Conservation (phyloP, 2,113 vertebrate genomes). For the Ramphastos sulfuratus region DNA sequence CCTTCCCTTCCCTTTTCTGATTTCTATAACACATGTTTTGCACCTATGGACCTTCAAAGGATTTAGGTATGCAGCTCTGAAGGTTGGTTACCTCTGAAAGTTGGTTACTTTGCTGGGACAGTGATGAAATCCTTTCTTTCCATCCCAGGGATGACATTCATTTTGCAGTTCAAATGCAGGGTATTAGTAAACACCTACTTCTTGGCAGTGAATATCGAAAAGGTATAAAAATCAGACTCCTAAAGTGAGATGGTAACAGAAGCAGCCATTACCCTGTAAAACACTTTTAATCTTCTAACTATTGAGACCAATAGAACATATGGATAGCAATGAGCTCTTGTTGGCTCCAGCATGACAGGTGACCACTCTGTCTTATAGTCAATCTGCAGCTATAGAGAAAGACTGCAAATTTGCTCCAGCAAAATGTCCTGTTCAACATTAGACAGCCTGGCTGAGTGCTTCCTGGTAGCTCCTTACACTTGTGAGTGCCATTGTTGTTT, state of each 20-base stretch:
- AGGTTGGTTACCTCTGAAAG: neutral
- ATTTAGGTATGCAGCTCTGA: neutral
- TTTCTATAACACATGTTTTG: neutral
- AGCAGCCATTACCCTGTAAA: neutral
- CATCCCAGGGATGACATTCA: neutral
- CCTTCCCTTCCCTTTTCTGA: neutral
- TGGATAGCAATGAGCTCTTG: neutral
- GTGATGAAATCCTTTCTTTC: neutral
- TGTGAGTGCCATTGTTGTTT: neutral
- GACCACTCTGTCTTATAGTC: neutral
- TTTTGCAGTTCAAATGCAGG: neutral
- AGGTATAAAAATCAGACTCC: neutral
- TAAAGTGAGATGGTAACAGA: neutral
- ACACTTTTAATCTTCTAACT: neutral
- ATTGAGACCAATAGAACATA: neutral
- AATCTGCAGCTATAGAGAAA: constrained; percentile 29
- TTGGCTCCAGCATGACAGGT: neutral
- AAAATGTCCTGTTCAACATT: neutral
- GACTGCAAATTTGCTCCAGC: neutral
- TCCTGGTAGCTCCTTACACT: neutral
- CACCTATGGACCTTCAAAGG: neutral
- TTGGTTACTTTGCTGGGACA: neutral
- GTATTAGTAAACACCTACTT: neutral
- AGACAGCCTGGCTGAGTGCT: neutral
- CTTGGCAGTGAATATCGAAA: neutral